A percentile compares a stretch with the other conserved stretches of the same genome.
Evolutionary conservation across 2,888 invertebrate genomes (phyloP).

Genomic region (Gnatocerus cornutus): DNA sequence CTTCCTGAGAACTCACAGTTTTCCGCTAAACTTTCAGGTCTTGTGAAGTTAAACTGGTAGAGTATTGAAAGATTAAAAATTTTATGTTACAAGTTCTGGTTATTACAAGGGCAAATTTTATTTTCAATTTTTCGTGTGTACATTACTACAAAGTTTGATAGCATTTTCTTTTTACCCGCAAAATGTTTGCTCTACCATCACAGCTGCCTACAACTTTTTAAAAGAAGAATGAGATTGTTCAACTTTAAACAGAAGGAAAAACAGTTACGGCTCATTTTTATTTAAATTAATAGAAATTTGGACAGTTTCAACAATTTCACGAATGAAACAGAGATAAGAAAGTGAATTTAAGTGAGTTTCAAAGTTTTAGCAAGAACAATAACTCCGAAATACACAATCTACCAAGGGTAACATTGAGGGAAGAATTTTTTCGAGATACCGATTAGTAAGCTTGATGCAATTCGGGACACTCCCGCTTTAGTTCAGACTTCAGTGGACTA

Average conservation of each 20-base stretch:
- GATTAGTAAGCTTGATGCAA: constrained; percentile 30
- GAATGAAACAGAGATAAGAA: constrained; percentile 3
- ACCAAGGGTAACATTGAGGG: neutral
- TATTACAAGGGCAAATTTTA: too few species aligned
- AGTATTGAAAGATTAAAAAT: neutral
- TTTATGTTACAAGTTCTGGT: too few species aligned
- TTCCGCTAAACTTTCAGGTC: neutral
- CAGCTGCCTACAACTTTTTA: neutral
- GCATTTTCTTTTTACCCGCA: too few species aligned
- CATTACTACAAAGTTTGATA: too few species aligned
- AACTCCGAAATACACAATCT: constrained; percentile 17
- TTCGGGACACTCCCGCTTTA: constrained; percentile 34
- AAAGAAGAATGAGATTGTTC: neutral
- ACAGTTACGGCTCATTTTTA: constrained; percentile 15
- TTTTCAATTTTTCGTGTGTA: too few species aligned
- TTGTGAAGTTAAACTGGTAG: neutral
- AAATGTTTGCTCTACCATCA: too few species aligned
- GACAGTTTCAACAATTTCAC: constrained; percentile 10
- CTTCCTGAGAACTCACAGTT: neutral
- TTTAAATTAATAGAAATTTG: constrained; percentile 20
- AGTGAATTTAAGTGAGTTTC: constrained; percentile 16
- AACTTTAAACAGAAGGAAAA: constrained; percentile 4
- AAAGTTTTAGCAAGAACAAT: constrained; percentile 4
- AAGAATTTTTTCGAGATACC: neutral
- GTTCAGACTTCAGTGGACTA: constrained; percentile 49